Evolutionary conservation across 2,888 invertebrate genomes (phyloP).

Genomic region (Geophilus truncorum): DNA sequence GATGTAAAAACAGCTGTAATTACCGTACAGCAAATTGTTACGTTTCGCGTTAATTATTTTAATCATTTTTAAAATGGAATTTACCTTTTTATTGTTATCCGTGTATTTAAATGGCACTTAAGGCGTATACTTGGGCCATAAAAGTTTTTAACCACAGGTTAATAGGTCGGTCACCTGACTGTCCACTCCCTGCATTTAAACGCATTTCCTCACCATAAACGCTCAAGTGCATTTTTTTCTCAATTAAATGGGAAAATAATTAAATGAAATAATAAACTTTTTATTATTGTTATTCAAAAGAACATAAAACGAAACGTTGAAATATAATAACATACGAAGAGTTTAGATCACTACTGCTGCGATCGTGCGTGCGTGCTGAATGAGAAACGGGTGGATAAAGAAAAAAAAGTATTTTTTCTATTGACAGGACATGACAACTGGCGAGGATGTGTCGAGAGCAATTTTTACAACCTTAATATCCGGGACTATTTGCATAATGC

Average conservation of each 20-base stretch:
- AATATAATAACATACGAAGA: background rate
- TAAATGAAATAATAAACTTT: background rate
- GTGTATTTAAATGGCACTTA: background rate
- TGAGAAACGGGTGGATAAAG: background rate
- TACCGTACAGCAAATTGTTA: background rate
- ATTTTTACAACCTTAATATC: constrained; percentile 13
- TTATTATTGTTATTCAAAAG: background rate
- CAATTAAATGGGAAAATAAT: background rate
- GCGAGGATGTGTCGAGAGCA: constrained; percentile 18
- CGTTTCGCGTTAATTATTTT: background rate
- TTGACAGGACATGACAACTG: constrained; percentile 25
- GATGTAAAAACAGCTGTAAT: too few species aligned
- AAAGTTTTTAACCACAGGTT: constrained; percentile 23
- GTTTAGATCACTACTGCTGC: background rate
- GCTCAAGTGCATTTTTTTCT: background rate
- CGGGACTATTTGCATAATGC: background rate
- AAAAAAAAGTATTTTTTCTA: background rate
- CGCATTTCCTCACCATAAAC: background rate
- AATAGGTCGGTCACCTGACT: constrained; percentile 22
- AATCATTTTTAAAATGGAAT: background rate
- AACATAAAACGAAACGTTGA: background rate
- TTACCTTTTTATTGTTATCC: background rate
- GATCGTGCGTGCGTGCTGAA: constrained; percentile 8
- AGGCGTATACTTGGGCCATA: background rate
- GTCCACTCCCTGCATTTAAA: constrained; percentile 1